Evolutionary conservation across 2,888 invertebrate species (phyloP).

Genomic region (Dioctria linearis): DNA sequence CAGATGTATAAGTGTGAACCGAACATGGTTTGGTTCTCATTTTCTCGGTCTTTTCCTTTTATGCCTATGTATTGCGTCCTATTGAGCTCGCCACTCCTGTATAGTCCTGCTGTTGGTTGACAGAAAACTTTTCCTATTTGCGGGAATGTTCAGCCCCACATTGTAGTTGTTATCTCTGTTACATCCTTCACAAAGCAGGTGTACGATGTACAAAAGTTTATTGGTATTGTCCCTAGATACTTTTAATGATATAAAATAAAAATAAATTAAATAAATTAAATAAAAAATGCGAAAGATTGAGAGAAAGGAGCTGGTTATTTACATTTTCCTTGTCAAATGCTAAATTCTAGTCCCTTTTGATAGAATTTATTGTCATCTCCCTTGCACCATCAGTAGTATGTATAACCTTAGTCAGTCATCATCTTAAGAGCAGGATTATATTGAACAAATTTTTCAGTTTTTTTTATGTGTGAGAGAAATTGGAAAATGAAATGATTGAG

Average conservation of each 20-base stretch:
- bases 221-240: not conserved
- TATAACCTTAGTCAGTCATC: too few relatives aligned
- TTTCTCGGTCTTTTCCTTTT: slow-evolving; percentile 18
- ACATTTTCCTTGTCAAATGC: not conserved
- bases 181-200: too few relatives aligned
- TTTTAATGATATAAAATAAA: not conserved
- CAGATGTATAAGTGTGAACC: not conserved
- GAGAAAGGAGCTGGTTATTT: not conserved
- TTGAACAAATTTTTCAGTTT: not conserved
- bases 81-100: slow-evolving; percentile 3
- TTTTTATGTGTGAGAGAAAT: not conserved
- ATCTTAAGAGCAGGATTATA: too few relatives aligned
- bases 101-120: not conserved
- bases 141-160: not conserved
- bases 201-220: not conserved
- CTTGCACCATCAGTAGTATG: not conserved
- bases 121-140: slow-evolving; percentile 21
- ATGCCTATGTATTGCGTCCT: not conserved
- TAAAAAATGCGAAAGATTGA: not conserved
- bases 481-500: slow-evolving; percentile 2
- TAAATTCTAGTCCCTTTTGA: not conserved
- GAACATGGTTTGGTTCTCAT: not conserved
- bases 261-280: not conserved
- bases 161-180: not conserved
- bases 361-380: not conserved